Evolutionary conservation across 2,888 invertebrate species (phyloP), one percentile per base, ranked within the genome.

Genomic region (Andrena bucephala): DNA sequence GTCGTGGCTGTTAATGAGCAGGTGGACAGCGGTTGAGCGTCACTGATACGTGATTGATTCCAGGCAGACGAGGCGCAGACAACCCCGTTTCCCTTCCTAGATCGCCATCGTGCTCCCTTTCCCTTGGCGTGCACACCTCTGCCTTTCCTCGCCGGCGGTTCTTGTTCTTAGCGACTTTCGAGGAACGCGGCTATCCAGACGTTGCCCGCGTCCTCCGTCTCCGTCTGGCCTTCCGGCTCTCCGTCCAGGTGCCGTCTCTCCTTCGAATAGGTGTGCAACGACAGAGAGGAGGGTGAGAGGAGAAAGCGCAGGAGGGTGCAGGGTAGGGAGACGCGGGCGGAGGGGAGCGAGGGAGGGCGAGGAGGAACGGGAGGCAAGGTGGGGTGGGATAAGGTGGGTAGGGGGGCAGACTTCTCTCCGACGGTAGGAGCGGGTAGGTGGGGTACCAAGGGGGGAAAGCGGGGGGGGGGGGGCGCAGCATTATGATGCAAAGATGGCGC

Each of bases 401-500:
- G 76, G 76, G 77, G 81, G 77, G 77, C 84, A 85, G 88, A 86
- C 78, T 88, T 85, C 85, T 83, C 77, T 86, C 78, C 83, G 76
- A 80, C 71, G 83, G 79, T 82, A 86, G 85, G 80, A 85, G 80
- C 84, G 89, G 88, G 77, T 83, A 20, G 85, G 79, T 72, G 81
- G 84, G 87, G 83, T 84, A 84, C 84, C 33, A 62, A 24, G 85
- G 85, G 84, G 87, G 85, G 87, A 71, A 81, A 86, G 85, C 90
- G 87, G 87, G 92, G 90, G 92, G 90, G 87, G 87, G 92, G 90
- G 92, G 90, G 89, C 91, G 89, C 90, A 90, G 91, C 92, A 93
- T 94, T 94, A 94, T 93, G 92, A 94, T 93, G 94, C 94, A 94
- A 94, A 94, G 94, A 94, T 94, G 94, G 94, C 94, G 94, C 93